Conservation (phyloP, 1,140 invertebrate species). For the Drosophila grimshawi region DNA sequence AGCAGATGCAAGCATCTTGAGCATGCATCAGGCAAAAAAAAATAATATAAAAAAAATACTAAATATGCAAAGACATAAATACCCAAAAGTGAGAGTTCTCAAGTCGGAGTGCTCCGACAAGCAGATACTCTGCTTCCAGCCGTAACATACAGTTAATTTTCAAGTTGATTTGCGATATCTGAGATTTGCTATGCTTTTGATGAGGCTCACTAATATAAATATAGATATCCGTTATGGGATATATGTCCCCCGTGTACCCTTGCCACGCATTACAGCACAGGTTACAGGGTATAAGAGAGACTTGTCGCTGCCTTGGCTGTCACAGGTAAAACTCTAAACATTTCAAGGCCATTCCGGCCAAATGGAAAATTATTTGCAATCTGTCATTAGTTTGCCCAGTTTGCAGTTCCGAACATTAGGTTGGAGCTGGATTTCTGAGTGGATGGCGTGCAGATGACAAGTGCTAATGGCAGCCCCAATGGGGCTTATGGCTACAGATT, state of each 20-base stretch:
- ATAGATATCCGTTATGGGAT: no score
- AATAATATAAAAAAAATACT: conserved; percentile 31
- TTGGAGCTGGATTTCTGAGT: conserved; percentile 32
- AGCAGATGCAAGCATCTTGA: conserved; percentile 50
- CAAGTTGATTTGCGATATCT: no score
- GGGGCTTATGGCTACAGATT: background rate
- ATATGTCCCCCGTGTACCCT: no score
- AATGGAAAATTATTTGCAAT: conserved; percentile 73
- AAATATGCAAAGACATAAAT: conserved; percentile 77
- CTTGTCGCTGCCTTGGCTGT: conserved; percentile 2
- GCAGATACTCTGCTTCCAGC: conserved; percentile 19
- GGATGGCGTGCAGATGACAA: conserved; percentile 34
- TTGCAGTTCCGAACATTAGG: background rate
- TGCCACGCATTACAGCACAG: no score
- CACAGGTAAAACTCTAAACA: conserved; percentile 52
- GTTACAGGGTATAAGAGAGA: no score
- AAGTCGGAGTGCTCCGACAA: background rate
- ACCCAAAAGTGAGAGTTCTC: conserved; percentile 18
- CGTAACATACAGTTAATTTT: conserved; percentile 4
- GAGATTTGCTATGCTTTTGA: no score
- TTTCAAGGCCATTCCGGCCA: conserved; percentile 61
- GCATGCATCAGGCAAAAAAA: conserved; percentile 52
- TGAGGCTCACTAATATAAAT: no score
- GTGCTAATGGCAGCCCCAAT: conserved; percentile 18
- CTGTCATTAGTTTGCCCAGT: conserved; percentile 60